These are phyloP conservation scores for Bombus superbus DNA, from an alignment of 1,140 invertebrate genomes.

Conservation along the genomic window DNA sequence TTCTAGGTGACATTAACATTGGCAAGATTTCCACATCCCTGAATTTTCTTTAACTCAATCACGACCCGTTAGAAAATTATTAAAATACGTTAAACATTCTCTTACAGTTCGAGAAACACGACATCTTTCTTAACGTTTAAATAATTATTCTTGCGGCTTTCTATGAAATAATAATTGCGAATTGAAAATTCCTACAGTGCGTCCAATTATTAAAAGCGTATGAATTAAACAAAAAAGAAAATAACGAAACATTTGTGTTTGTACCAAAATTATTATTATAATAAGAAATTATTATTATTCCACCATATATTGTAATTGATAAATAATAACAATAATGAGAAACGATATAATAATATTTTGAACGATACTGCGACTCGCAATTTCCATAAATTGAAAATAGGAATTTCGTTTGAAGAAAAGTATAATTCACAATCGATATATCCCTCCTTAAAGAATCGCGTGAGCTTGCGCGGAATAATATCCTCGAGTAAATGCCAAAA, in stretches of 20 bases:
- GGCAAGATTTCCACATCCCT: not conserved
- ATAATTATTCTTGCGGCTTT: not conserved
- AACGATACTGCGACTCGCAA: not conserved
- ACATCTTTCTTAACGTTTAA: not conserved
- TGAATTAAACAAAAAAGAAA: too few relatives aligned
- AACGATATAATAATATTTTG: not conserved
- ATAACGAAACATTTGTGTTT: too few relatives aligned
- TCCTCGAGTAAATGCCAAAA: not conserved
- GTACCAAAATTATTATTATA: too few relatives aligned
- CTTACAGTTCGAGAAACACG: not conserved
- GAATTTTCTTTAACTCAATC: not conserved
- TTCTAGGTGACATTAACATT: constrained; percentile 1
- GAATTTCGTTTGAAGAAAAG: not conserved
- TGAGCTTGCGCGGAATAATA: constrained; percentile 20
- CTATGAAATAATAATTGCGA: too few relatives aligned
- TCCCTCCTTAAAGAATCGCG: not conserved
- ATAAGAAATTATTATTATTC: too few relatives aligned
- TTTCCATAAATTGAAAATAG: not conserved
- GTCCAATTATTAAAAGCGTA: too few relatives aligned
- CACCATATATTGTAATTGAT: too few relatives aligned
- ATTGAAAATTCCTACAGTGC: too few relatives aligned
- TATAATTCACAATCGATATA: constrained; percentile 33
- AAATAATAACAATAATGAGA: not conserved
- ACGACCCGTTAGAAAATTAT: too few relatives aligned
- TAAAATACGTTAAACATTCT: not conserved